phyloP scores from a whole-genome alignment of 2,888 invertebrate genomes.

The Candidula unifasciata region DNA sequence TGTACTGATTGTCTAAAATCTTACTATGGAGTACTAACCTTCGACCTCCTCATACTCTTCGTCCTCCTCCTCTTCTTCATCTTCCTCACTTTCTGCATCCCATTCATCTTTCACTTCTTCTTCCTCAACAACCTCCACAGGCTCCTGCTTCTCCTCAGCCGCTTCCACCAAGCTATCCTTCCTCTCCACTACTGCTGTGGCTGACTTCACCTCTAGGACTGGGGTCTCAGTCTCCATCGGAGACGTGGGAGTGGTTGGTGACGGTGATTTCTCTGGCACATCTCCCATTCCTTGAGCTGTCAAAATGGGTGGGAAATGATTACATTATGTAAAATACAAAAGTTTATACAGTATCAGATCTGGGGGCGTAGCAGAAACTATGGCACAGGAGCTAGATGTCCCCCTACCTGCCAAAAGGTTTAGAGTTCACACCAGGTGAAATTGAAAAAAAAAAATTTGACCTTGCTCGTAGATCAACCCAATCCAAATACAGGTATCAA shows the following conservation, averaged over 20 bases:
- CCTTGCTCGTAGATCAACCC: no score
- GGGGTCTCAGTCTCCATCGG: conserved; percentile 55
- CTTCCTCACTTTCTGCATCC: conserved; percentile 78
- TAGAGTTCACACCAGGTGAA: no score
- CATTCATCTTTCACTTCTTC: conserved; percentile 58
- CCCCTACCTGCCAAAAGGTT: no score
- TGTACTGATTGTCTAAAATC: no score
- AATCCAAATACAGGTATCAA: no score
- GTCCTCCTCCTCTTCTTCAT: conserved; percentile 80
- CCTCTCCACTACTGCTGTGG: conserved; percentile 26
- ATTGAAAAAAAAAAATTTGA: no score
- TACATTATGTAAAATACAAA: not conserved
- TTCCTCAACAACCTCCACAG: conserved; percentile 41
- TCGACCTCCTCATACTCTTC: conserved; percentile 83
- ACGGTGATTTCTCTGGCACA: conserved; percentile 50
- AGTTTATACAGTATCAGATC: no score
- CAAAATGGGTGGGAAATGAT: not conserved
- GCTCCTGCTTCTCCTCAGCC: conserved; percentile 35
- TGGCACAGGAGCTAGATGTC: no score
- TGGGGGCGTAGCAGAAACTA: no score
- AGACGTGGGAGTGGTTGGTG: conserved; percentile 56
- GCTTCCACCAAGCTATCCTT: conserved; percentile 49
- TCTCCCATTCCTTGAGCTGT: conserved; percentile 22
- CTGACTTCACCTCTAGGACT: not conserved
- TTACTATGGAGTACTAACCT: not conserved